A percentile compares a stretch with the other conserved stretches of the same genome.
phyloP scores from a whole-genome alignment of 2,888 invertebrate species.

The Stenolophus ochropezus region DNA sequence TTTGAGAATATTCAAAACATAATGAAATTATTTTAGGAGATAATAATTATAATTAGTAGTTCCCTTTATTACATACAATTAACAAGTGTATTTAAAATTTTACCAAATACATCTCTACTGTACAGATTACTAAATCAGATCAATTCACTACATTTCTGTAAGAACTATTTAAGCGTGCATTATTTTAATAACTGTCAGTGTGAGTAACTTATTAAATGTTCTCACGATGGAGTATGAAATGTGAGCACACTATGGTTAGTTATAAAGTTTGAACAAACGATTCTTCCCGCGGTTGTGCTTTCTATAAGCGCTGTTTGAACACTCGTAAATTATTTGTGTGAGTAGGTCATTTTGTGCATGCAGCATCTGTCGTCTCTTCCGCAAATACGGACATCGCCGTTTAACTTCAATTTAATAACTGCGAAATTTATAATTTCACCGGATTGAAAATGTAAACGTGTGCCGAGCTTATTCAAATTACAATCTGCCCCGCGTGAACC shows the following conservation, averaged over 20 bases:
- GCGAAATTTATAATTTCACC: constrained; percentile 34
- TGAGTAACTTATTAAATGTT: neutral
- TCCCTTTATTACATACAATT: too few relatives aligned
- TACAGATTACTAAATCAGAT: too few relatives aligned
- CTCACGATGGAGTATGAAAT: neutral
- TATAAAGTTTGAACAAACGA: neutral
- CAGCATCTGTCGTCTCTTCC: constrained; percentile 43
- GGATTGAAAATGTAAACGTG: neutral
- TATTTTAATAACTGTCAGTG: too few relatives aligned
- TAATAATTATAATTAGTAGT: too few relatives aligned
- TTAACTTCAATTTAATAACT: constrained; percentile 39
- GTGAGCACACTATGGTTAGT: too few relatives aligned
- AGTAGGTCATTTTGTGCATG: constrained; percentile 56
- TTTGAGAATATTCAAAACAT: too few relatives aligned
- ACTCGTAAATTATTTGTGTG: constrained; percentile 56
- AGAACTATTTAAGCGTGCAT: too few relatives aligned
- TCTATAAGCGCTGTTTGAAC: constrained; percentile 49
- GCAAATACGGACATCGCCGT: constrained; percentile 15
- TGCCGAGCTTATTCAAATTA: neutral
- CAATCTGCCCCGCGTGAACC: neutral
- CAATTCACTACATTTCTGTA: too few relatives aligned
- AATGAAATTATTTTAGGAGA: too few relatives aligned
- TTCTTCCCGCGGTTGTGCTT: constrained; percentile 30
- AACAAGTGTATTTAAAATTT: too few relatives aligned
- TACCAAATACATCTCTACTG: too few relatives aligned